Percentiles rank a stretch among this genome's conserved stretches.
phyloP scores from a whole-genome alignment of 2,888 invertebrate genomes.

The Pedicia rivosa region DNA sequence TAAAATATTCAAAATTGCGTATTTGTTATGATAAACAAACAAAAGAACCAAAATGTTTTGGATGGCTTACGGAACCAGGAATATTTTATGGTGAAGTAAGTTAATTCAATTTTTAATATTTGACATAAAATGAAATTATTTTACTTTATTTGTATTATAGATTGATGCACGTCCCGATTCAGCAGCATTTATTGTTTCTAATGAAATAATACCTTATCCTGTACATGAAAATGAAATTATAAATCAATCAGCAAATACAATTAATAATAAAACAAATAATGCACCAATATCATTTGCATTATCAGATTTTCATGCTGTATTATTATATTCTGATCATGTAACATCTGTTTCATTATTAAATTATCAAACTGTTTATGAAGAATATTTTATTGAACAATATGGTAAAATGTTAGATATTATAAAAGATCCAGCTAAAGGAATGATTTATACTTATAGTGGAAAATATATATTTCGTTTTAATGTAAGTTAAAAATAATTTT shows the following conservation, averaged over 20 bases:
- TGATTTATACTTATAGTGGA: constrained; percentile 78
- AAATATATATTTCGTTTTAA: constrained; percentile 73
- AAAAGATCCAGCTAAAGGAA: constrained; percentile 59
- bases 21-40: constrained; percentile 53
- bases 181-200: constrained; percentile 12
- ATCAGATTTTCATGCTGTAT: constrained; percentile 79
- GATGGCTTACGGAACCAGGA: constrained; percentile 76
- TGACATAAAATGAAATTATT: no score
- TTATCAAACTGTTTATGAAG: constrained; percentile 74
- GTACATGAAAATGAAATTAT: constrained; percentile 1
- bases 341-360: constrained; percentile 74
- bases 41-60: constrained; percentile 59
- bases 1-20: constrained; percentile 63
- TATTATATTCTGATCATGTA: constrained; percentile 69
- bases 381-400: constrained; percentile 61
- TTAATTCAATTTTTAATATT: background rate
- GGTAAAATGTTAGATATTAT: constrained; percentile 67
- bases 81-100: constrained; percentile 62
- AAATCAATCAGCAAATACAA: constrained; percentile 12
- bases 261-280: constrained; percentile 15
- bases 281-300: constrained; percentile 61
- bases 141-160: constrained; percentile 7
- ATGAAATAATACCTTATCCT: constrained; percentile 11
- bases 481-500: constrained; percentile 30
- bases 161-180: constrained; percentile 13